These are phyloP conservation scores for Eupithecia pulchellata DNA, from an alignment of 2,888 invertebrate species.

Conservation along the genomic window DNA sequence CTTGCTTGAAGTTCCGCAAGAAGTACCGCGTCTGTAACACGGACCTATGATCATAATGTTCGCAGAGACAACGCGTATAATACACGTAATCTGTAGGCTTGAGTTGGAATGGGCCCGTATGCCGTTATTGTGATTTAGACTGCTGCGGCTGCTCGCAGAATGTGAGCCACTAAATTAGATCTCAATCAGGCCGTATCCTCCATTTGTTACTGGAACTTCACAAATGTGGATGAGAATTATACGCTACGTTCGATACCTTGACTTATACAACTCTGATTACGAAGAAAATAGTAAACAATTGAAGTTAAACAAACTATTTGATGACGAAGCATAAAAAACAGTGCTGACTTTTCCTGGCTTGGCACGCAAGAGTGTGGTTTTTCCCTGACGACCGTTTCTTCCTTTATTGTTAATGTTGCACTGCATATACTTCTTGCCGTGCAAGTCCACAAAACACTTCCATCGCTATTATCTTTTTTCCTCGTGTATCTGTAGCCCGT, in stretches of 20 bases:
- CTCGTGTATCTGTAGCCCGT: too few relatives aligned
- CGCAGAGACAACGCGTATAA: conserved; percentile 58
- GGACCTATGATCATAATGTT: conserved; percentile 51
- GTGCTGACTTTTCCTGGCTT: background rate
- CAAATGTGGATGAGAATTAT: conserved; percentile 34
- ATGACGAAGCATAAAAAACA: background rate
- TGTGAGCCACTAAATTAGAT: conserved; percentile 81
- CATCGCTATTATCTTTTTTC: too few relatives aligned
- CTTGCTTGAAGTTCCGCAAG: too few relatives aligned
- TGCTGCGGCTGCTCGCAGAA: conserved; percentile 74
- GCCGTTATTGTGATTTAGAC: conserved; percentile 80
- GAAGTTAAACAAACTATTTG: background rate
- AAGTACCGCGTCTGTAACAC: too few relatives aligned
- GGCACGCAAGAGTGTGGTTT: too few relatives aligned
- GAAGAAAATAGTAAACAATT: background rate
- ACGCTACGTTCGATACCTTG: background rate
- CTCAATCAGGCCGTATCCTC: conserved; percentile 78
- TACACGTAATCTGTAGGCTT: conserved; percentile 66
- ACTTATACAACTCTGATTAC: background rate
- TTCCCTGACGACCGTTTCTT: too few relatives aligned
- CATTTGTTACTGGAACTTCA: conserved; percentile 72
- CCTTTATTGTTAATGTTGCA: too few relatives aligned
- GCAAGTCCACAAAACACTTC: too few relatives aligned
- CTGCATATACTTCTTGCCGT: too few relatives aligned
- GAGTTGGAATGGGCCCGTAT: conserved; percentile 66